Evolutionary conservation across 1,140 invertebrate species (phyloP).

Genomic region (Belonocnema kinseyi): DNA sequence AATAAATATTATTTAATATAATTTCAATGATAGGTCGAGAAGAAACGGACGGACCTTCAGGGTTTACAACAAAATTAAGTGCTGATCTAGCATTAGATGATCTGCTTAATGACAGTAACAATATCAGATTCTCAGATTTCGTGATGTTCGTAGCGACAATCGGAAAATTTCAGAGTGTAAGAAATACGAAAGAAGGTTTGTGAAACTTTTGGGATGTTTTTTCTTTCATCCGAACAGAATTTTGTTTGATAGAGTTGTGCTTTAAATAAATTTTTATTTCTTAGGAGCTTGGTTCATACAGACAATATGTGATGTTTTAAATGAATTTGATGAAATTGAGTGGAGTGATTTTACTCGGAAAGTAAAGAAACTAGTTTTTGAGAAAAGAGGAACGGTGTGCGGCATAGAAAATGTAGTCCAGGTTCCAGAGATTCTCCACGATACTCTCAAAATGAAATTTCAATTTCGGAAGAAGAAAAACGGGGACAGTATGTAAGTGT

Average conservation of each 20-base stretch:
- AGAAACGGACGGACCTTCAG: too few relatives aligned
- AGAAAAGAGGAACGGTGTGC: constrained; percentile 35
- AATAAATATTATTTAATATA: too few relatives aligned
- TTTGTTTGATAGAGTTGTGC: neutral
- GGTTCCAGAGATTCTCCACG: constrained; percentile 38
- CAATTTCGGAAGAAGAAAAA: constrained; percentile 17
- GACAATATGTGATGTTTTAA: constrained; percentile 51
- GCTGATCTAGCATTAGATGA: neutral
- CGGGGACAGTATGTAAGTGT: too few relatives aligned
- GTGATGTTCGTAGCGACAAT: constrained; percentile 53
- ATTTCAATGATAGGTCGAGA: too few relatives aligned
- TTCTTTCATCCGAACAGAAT: neutral
- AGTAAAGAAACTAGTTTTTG: constrained; percentile 39
- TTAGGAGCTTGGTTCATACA: constrained; percentile 62
- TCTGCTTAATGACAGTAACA: neutral
- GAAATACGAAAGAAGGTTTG: constrained; percentile 52
- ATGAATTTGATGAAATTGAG: constrained; percentile 34
- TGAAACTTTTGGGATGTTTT: constrained; percentile 14
- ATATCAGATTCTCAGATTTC: neutral
- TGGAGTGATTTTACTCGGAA: constrained; percentile 31
- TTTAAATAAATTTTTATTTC: constrained; percentile 9
- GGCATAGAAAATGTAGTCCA: constrained; percentile 35
- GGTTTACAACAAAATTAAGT: neutral
- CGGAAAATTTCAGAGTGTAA: constrained; percentile 47
- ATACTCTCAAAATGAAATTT: neutral